These are phyloP conservation scores for Taurulus bubalis DNA, from an alignment of 2,113 vertebrate species.

Conservation along the genomic window DNA sequence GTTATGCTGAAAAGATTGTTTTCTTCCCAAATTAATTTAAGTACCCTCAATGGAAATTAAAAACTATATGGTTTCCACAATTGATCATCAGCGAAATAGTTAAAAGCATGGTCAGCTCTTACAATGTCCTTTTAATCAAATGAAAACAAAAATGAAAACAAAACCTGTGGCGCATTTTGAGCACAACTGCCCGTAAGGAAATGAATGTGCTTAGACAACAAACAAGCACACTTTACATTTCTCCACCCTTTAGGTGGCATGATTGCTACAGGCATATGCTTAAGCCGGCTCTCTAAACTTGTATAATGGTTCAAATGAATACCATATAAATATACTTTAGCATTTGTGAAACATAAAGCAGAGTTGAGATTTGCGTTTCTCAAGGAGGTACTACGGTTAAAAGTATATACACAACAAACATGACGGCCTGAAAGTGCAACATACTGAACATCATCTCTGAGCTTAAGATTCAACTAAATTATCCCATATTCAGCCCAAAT, in stretches of 20 bases:
- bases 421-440: neutral
- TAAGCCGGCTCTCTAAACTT: slow-evolving; percentile 1
- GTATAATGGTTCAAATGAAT: neutral
- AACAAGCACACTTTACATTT: neutral
- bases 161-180: neutral
- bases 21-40: neutral
- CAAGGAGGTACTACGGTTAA: neutral
- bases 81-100: neutral
- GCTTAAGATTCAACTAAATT: neutral
- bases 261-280: neutral
- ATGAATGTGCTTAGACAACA: neutral
- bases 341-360: slow-evolving; percentile 18
- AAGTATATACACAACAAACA: slow-evolving; percentile 1
- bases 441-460: neutral
- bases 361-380: neutral
- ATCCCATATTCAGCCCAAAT: neutral
- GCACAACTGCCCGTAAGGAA: neutral
- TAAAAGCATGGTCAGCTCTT: neutral
- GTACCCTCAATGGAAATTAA: neutral
- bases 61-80: neutral
- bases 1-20: neutral
- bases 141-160: neutral
- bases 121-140: neutral
- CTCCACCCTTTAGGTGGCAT: neutral
- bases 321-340: neutral